Evolutionary conservation across 2,113 vertebrate species (phyloP).

Genomic region (Hippopotamus amphibius): DNA sequence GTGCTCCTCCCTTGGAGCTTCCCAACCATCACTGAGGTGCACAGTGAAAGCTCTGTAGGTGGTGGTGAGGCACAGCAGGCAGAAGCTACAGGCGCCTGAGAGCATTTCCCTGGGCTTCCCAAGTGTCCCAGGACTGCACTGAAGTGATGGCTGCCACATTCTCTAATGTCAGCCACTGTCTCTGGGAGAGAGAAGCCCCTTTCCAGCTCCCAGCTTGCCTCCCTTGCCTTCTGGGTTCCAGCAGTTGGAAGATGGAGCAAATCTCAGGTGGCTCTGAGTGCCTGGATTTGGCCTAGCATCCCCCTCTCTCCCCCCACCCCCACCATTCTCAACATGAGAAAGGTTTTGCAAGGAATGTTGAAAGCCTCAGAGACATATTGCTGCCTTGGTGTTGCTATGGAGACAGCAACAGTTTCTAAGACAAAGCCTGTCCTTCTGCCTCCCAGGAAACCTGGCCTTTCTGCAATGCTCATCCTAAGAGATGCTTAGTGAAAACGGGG

Average conservation of each 20-base stretch:
- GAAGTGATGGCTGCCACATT: not conserved
- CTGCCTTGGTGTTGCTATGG: conserved; percentile 77
- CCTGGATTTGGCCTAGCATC: not conserved
- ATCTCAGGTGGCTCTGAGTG: not conserved
- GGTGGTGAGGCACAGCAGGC: not conserved
- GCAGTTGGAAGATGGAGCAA: not conserved
- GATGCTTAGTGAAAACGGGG: conserved; percentile 18
- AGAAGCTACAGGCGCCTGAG: not conserved
- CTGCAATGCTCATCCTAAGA: conserved; percentile 41
- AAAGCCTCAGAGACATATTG: conserved; percentile 62
- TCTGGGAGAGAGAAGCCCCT: not conserved
- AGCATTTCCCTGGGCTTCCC: not conserved
- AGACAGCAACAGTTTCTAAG: conserved; percentile 76
- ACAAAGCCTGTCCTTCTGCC: conserved; percentile 65
- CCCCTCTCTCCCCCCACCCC: not conserved
- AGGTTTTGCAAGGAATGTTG: conserved; percentile 48
- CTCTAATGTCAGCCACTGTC: not conserved
- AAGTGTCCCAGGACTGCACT: not conserved
- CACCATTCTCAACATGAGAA: conserved; percentile 36
- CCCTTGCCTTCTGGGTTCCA: not conserved
- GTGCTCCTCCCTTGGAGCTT: not conserved
- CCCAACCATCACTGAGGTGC: not conserved
- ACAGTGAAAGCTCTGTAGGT: not conserved
- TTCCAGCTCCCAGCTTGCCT: not conserved
- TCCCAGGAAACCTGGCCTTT: conserved; percentile 69